Percentiles rank a stretch among this genome's conserved stretches.
These are phyloP conservation scores for Hofmannophila pseudospretella DNA, from an alignment of 2,888 invertebrate genomes.

Conservation along the genomic window DNA sequence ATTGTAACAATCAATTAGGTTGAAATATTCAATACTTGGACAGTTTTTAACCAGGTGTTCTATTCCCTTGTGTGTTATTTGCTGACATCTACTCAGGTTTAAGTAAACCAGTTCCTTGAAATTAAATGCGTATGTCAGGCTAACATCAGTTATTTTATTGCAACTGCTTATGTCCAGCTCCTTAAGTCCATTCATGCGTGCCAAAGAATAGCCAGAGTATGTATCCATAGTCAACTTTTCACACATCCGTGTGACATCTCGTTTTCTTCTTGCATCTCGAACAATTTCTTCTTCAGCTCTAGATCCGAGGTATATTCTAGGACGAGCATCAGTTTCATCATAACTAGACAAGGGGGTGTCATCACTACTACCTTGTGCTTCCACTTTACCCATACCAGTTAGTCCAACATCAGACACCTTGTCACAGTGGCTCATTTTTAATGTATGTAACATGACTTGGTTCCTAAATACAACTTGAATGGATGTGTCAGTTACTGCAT, in stretches of 20 bases:
- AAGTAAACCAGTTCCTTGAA: slow-evolving; percentile 81
- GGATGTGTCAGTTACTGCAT: slow-evolving; percentile 83
- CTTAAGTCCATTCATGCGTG: slow-evolving; percentile 71
- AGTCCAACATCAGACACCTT: slow-evolving; percentile 84
- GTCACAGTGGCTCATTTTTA: slow-evolving; percentile 82
- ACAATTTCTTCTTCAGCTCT: slow-evolving; percentile 84
- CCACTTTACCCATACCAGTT: slow-evolving; percentile 80
- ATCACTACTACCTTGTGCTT: slow-evolving; percentile 42
- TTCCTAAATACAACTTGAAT: slow-evolving; percentile 83
- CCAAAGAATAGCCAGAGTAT: slow-evolving; percentile 72
- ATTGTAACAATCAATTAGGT: slow-evolving; percentile 82
- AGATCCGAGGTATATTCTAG: slow-evolving; percentile 79
- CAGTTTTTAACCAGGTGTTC: slow-evolving; percentile 80
- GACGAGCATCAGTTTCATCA: slow-evolving; percentile 34
- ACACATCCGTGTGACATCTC: slow-evolving; percentile 79
- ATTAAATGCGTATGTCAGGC: slow-evolving; percentile 81
- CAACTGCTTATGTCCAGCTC: slow-evolving; percentile 82
- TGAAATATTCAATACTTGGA: slow-evolving; percentile 82
- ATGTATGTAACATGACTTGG: slow-evolving; percentile 74
- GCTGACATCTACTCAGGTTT: slow-evolving; percentile 82
- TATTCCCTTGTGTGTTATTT: slow-evolving; percentile 82
- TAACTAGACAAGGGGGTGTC: slow-evolving; percentile 50
- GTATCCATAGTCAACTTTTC: slow-evolving; percentile 67
- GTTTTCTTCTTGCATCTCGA: slow-evolving; percentile 80
- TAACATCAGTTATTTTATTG: slow-evolving; percentile 84